These are phyloP conservation scores for Pinctada fucata DNA, from an alignment of 2,888 invertebrate genomes.

Conservation along the genomic window DNA sequence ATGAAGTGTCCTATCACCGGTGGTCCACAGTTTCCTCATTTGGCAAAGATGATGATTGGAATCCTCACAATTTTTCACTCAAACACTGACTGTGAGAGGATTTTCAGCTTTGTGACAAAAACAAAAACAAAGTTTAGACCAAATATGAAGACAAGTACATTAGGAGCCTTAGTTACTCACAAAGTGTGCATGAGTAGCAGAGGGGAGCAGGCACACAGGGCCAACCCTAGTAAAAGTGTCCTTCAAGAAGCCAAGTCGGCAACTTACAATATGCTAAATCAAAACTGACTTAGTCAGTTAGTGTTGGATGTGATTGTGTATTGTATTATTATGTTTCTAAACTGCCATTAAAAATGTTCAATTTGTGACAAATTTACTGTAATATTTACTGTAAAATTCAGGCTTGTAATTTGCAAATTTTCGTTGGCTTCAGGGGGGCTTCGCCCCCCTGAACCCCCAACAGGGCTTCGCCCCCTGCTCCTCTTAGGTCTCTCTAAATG, in stretches of 20 bases:
- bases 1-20: not conserved
- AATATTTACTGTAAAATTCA: not conserved
- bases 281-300: not conserved
- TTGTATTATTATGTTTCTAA: not conserved
- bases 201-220: not conserved
- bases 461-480: not conserved
- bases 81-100: slow-evolving; percentile 32
- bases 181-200: slow-evolving; percentile 7
- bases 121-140: slow-evolving; percentile 36
- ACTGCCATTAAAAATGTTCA: not conserved
- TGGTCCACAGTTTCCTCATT: not conserved
- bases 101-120: slow-evolving; percentile 34
- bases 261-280: not conserved
- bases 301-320: too few species aligned
- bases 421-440: not conserved
- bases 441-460: not conserved
- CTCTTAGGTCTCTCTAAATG: not conserved
- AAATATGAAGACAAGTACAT: slow-evolving; percentile 62
- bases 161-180: not conserved
- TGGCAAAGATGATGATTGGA: not conserved
- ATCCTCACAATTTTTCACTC: slow-evolving; percentile 3
- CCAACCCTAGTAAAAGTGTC: not conserved
- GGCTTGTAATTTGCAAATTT: not conserved
- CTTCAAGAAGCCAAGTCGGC: not conserved
- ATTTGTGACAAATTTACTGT: not conserved